Conservation (phyloP, 2,888 invertebrate genomes). For the Lysandra bellargus region DNA sequence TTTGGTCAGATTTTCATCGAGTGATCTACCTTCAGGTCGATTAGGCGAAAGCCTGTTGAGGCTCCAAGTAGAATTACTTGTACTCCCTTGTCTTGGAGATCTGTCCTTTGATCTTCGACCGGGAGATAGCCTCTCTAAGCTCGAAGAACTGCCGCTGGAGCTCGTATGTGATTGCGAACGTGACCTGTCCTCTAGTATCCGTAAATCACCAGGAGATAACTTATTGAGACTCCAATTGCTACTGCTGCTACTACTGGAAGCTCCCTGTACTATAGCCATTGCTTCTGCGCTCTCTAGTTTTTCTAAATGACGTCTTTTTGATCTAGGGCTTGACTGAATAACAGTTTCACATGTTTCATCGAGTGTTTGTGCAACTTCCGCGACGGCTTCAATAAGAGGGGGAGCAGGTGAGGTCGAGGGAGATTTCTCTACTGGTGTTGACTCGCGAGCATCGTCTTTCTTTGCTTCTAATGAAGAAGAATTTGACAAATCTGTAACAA, state of each 20-base stretch:
- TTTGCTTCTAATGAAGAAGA: constrained; percentile 50
- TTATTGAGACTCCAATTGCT: constrained; percentile 79
- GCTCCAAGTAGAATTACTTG: constrained; percentile 77
- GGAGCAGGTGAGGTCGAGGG: constrained; percentile 56
- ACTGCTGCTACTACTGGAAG: constrained; percentile 76
- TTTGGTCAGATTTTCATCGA: constrained; percentile 72
- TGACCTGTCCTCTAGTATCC: constrained; percentile 72
- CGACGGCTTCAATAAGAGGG: constrained; percentile 83
- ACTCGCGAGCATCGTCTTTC: constrained; percentile 48
- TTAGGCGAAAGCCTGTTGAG: constrained; percentile 74
- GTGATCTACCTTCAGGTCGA: constrained; percentile 71
- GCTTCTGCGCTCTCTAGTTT: constrained; percentile 73
- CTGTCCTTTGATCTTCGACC: constrained; percentile 75
- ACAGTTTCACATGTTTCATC: constrained; percentile 86
- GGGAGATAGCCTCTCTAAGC: constrained; percentile 73
- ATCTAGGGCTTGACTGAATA: constrained; percentile 82
- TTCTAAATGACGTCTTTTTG: constrained; percentile 75
- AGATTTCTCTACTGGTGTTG: constrained; percentile 48
- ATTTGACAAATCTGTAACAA: constrained; percentile 58
- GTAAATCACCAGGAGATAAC: constrained; percentile 73
- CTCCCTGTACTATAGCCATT: constrained; percentile 71
- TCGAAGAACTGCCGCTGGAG: constrained; percentile 76
- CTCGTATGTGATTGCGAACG: constrained; percentile 75
- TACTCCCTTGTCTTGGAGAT: constrained; percentile 75
- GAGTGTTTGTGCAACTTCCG: constrained; percentile 83